Conservation (phyloP, 2,888 invertebrate genomes). For the Lamproptera curius region DNA sequence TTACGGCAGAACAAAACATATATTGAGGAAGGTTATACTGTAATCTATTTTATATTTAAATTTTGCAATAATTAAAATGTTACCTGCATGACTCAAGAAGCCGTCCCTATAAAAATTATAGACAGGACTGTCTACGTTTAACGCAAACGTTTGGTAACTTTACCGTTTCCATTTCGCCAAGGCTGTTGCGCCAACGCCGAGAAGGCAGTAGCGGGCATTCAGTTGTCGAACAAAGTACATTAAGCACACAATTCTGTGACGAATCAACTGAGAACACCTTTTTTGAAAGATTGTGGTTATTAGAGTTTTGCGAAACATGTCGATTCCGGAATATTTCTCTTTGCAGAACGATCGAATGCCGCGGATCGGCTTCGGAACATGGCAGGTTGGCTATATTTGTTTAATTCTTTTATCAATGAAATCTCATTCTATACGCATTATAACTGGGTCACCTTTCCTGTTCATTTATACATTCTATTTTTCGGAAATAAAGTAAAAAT, state of each 20-base stretch:
- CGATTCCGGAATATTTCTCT: slow-evolving; percentile 48
- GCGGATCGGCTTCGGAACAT: slow-evolving; percentile 86
- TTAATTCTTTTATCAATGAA: background rate
- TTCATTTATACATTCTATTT: too few species aligned
- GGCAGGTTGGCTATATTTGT: slow-evolving; percentile 81
- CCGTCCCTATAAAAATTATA: too few species aligned
- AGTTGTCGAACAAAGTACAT: slow-evolving; percentile 29
- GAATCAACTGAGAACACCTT: too few species aligned
- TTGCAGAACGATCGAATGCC: slow-evolving; percentile 81
- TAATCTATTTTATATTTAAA: background rate
- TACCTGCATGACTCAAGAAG: background rate
- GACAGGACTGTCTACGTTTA: background rate
- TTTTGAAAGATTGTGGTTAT: too few species aligned
- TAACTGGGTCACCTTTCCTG: too few species aligned
- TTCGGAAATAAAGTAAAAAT: background rate
- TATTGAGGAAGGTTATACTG: background rate
- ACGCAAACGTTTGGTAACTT: background rate
- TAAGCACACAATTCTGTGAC: slow-evolving; percentile 33
- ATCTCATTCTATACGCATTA: background rate
- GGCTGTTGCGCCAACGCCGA: slow-evolving; percentile 23
- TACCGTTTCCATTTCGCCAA: slow-evolving; percentile 29
- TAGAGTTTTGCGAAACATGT: too few species aligned
- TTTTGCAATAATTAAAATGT: background rate
- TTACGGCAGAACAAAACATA: background rate
- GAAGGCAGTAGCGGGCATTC: slow-evolving; percentile 36